phyloP scores from a whole-genome alignment of 2,888 invertebrate genomes.

The Pristionchus maxplancki region DNA sequence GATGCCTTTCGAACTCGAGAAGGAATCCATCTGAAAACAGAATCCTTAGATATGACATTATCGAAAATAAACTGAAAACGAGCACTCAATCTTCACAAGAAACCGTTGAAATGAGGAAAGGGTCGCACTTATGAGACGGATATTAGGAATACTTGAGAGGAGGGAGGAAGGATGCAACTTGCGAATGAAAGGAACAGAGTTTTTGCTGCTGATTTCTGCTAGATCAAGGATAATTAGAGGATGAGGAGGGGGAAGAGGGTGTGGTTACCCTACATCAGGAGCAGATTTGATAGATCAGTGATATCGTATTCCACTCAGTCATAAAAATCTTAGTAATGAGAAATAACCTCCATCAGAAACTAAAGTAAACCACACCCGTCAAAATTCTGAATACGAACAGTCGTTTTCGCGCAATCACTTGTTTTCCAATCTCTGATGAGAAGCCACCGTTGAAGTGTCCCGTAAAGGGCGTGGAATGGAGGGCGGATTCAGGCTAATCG shows the following conservation, averaged over 20 bases:
- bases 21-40: conserved; percentile 35
- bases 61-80: neutral
- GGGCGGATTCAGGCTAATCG: neutral
- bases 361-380: too few species aligned
- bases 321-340: too few species aligned
- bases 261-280: neutral
- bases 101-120: neutral
- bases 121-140: conserved; percentile 22
- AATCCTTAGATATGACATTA: too few species aligned
- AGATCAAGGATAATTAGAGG: conserved; percentile 12
- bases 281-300: neutral
- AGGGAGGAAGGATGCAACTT: neutral
- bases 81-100: neutral
- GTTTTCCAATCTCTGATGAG: too few species aligned
- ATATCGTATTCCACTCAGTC: too few species aligned
- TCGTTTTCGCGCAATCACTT: too few species aligned
- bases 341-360: too few species aligned
- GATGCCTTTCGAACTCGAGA: conserved; percentile 48
- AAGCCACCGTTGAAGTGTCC: neutral
- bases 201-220: neutral
- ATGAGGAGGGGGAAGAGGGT: neutral
- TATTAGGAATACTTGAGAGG: conserved; percentile 28
- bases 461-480: neutral
- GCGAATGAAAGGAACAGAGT: neutral
- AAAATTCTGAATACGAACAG: too few species aligned